Evolutionary conservation across 2,888 invertebrate species (phyloP), one percentile per base, ranked within the genome.

Genomic region (Chymomyza procnemis): DNA sequence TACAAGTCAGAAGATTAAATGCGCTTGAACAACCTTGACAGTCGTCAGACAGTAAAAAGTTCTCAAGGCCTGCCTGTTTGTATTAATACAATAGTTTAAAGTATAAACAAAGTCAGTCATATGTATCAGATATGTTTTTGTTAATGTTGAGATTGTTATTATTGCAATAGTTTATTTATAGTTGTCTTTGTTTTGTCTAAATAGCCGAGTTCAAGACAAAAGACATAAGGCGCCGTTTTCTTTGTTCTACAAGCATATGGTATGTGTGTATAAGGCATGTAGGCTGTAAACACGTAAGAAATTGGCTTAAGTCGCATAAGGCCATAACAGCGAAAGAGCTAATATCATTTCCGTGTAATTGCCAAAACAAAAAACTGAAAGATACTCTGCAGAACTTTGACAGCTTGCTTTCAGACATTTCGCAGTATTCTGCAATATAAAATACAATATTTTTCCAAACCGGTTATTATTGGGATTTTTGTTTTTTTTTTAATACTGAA

Each of bases 331-430:
- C 16, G 50, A 50, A 16, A 50, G 50, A 50, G 50, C 50, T 16
- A 55, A 57, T 55, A 61, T 50, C 64, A 69, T 75, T 75, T 75
- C 75, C 75, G 75, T 75, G 63, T 73, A 16, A 18, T 50, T n/a
- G 50, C 50, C 16, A 50, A 41, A 41, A 41, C 34, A 41, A 41
- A 41, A 41, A 41, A 1, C 6, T 18, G 16, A 50, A 50, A 8
- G 9, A 8, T 50, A 50, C 50, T 50, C 18, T 50, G 18, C 50
- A 50, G 50, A 18, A 16, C 18, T 50, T 16, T 50, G 50, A 6
- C 18, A 50, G 50, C 19, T 16, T 50, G 50, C 9, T 21, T 54
- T 54, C 8, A 12, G 50, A 21, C 9, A 54, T 54, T 54, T 54
- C 18, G 12, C 34, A 54, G 60, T 74, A 67, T 61, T 47, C 62